Evolutionary conservation across 2,888 invertebrate genomes (phyloP).

Genomic region (Acleris holmiana): DNA sequence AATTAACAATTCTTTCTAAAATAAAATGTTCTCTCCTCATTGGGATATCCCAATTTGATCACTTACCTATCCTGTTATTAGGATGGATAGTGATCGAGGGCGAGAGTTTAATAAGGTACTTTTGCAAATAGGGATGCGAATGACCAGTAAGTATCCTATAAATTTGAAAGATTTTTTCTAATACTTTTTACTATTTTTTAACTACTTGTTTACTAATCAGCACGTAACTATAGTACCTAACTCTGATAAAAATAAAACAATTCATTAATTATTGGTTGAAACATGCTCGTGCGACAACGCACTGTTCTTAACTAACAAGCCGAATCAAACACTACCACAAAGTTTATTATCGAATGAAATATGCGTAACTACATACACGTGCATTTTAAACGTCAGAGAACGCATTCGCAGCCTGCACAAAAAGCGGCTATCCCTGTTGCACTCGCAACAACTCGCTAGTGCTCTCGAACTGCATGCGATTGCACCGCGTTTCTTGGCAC

Average conservation of each 20-base stretch:
- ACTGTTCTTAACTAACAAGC: constrained; percentile 37
- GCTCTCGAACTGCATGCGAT: constrained; percentile 67
- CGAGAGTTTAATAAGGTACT: too few relatives aligned
- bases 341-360: constrained; percentile 53
- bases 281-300: constrained; percentile 16
- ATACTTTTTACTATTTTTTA: too few relatives aligned
- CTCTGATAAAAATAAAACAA: background rate
- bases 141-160: background rate
- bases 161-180: background rate
- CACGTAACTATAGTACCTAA: background rate
- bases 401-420: constrained; percentile 56
- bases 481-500: constrained; percentile 66
- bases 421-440: constrained; percentile 62
- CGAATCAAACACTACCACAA: constrained; percentile 47
- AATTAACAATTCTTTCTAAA: too few relatives aligned
- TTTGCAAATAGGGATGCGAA: too few relatives aligned
- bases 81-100: too few relatives aligned
- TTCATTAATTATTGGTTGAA: constrained; percentile 4
- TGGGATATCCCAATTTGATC: too few relatives aligned
- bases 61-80: too few relatives aligned
- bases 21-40: too few relatives aligned
- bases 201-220: background rate
- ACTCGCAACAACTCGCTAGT: constrained; percentile 50
- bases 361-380: constrained; percentile 52
- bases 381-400: constrained; percentile 58